Conservation (phyloP, 2,797 vertebrate genomes). For the Enteromius argenteus region DNA sequence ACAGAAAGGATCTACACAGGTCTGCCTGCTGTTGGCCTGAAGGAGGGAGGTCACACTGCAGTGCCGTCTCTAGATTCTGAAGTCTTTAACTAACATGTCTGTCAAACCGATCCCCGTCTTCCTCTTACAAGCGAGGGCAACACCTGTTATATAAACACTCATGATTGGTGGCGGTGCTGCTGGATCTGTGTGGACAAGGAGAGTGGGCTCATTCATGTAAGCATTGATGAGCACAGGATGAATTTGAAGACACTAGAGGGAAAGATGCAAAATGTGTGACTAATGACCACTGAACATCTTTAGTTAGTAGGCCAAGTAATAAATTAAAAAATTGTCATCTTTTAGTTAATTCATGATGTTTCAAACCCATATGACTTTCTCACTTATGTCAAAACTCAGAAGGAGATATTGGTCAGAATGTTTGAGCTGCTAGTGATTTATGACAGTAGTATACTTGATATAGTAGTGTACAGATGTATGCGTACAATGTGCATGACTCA, state of each 20-base stretch:
- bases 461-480: no score
- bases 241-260: conserved; percentile 57
- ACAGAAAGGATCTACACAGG: conserved; percentile 23
- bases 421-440: not conserved
- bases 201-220: conserved; percentile 34
- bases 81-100: conserved; percentile 40
- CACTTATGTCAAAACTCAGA: not conserved
- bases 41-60: conserved; percentile 26
- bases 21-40: conserved; percentile 15
- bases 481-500: no score
- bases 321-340: not conserved
- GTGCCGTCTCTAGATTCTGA: conserved; percentile 17
- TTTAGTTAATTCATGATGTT: not conserved
- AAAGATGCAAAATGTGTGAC: conserved; percentile 35
- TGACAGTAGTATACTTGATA: not conserved
- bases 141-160: conserved; percentile 63
- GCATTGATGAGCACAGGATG: conserved; percentile 46
- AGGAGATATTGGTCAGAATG: not conserved
- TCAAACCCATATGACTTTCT: not conserved
- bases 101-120: conserved; percentile 36
- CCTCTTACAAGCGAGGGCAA: conserved; percentile 50
- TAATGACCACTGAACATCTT: not conserved
- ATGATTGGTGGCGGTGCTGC: conserved; percentile 21
- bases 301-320: no score
- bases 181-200: conserved; percentile 14